Evolutionary conservation across 2,888 invertebrate genomes (phyloP), one percentile per base, ranked within the genome.

Genomic region (Agrochola circellaris): DNA sequence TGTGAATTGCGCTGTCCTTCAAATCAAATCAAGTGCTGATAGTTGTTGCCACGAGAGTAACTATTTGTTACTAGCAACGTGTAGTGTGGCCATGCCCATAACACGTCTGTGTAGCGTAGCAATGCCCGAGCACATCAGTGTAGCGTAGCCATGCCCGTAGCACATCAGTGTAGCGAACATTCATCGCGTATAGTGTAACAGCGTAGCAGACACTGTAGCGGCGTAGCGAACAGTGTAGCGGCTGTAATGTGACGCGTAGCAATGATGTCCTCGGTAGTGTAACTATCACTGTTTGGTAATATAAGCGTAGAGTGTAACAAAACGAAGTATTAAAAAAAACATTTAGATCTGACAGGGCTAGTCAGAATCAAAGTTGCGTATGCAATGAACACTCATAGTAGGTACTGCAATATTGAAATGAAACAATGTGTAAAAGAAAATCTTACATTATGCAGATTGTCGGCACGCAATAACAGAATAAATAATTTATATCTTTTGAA

Each of bases 401-500:
- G n/a, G n/a, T 34, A 76, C 58, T 84, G 77, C 61, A 81, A 68
- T 65, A 77, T 45, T 76, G 38, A 73, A 56, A 69, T 60, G 72
- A 80, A 69, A 80, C 45, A 23, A 61, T 61, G 38, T 20, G 15
- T 38, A 68, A 71, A 72, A 71, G 62, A 77, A 81, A 73, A 72
- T 69, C n/a, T 64, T n/a, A 60, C 11, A 58, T 65, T 73, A 80
- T 79, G 42, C 54, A 68, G 17, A 84, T 60, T 34, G 51, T 64
- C 34, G 11, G 48, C 77, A 74, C 64, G 77, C 77, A 61, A 83
- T 67, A 71, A 51, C 7, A 54, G 1, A 81, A 81, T 75, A 69
- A 75, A 61, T 66, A 45, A 81, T 81, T 60, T 67, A 79, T 72
- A 58, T 38, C 38, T 74, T 71, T 73, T 69, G 73, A 85, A 81